These are phyloP conservation scores for Stenodema calcarata DNA, from an alignment of 2,888 invertebrate species.

Conservation along the genomic window DNA sequence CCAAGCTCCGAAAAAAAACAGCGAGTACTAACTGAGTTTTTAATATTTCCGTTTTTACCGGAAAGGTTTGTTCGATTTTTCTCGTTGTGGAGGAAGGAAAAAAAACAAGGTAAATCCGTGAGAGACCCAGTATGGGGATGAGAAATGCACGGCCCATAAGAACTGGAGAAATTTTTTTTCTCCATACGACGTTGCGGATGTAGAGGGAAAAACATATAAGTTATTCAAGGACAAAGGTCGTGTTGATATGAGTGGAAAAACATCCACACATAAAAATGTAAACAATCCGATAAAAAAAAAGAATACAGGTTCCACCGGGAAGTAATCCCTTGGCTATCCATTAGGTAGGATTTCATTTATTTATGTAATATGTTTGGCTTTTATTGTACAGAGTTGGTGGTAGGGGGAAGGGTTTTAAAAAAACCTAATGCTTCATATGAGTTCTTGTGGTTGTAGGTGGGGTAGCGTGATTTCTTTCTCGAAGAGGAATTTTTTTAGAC, in stretches of 20 bases:
- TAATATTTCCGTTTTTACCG: background rate
- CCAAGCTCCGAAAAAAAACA: background rate
- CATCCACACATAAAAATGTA: conserved; percentile 40
- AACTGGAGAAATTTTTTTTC: background rate
- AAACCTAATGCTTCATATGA: background rate
- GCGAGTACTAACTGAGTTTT: background rate
- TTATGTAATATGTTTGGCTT: conserved; percentile 43
- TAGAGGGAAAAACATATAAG: conserved; percentile 17
- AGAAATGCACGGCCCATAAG: background rate
- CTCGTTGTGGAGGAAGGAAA: background rate
- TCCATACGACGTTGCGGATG: background rate
- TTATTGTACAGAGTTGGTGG: background rate
- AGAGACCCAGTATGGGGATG: conserved; percentile 1
- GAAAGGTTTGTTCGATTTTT: background rate
- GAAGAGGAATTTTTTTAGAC: background rate
- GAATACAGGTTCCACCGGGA: conserved; percentile 29
- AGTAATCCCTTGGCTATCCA: conserved; percentile 45
- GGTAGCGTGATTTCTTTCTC: background rate
- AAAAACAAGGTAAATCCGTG: conserved; percentile 5
- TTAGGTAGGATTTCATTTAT: conserved; percentile 45
- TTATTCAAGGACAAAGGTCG: conserved; percentile 36
- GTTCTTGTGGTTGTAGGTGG: background rate
- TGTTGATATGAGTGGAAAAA: conserved; percentile 37
- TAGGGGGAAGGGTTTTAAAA: background rate
- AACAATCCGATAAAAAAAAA: conserved; percentile 33